A percentile compares a stretch with the other conserved stretches of the same genome.
phyloP scores from a whole-genome alignment of 2,113 vertebrate genomes.

The Engraulis encrasicolus region DNA sequence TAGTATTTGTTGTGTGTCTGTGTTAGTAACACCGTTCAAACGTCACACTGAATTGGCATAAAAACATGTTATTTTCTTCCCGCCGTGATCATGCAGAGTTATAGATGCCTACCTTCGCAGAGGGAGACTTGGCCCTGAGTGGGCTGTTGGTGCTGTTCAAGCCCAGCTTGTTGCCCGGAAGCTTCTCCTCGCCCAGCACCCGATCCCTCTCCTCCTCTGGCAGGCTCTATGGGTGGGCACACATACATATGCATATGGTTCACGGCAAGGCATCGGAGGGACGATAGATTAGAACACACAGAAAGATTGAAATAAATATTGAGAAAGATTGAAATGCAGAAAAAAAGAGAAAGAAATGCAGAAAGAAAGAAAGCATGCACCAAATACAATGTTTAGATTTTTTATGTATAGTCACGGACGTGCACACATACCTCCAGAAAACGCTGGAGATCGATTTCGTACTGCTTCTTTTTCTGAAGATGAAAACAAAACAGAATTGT shows the following conservation, averaged over 20 bases:
- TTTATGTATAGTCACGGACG: too few relatives aligned
- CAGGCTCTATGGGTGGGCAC: constrained; percentile 64
- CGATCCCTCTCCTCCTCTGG: constrained; percentile 78
- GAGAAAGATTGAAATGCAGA: too few relatives aligned
- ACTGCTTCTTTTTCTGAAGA: constrained; percentile 80
- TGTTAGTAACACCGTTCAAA: too few relatives aligned
- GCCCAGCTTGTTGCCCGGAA: constrained; percentile 62
- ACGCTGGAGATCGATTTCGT: constrained; percentile 76
- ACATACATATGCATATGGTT: background rate
- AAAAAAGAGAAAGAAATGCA: too few relatives aligned
- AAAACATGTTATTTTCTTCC: background rate
- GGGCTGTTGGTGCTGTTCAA: constrained; percentile 58
- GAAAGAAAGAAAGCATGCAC: too few relatives aligned
- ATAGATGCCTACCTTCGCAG: constrained; percentile 62
- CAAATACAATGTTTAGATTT: too few relatives aligned
- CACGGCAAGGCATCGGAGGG: background rate
- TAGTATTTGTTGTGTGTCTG: too few relatives aligned
- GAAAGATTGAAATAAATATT: too few relatives aligned
- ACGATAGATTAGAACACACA: too few relatives aligned
- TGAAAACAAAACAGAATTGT: background rate
- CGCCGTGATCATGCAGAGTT: background rate
- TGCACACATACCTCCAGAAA: constrained; percentile 74
- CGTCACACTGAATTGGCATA: background rate
- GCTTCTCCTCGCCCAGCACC: constrained; percentile 74
- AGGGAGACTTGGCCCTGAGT: constrained; percentile 69